These are phyloP conservation scores for Carcharodon carcharias DNA, from an alignment of 2,797 vertebrate species.

Conservation along the genomic window DNA sequence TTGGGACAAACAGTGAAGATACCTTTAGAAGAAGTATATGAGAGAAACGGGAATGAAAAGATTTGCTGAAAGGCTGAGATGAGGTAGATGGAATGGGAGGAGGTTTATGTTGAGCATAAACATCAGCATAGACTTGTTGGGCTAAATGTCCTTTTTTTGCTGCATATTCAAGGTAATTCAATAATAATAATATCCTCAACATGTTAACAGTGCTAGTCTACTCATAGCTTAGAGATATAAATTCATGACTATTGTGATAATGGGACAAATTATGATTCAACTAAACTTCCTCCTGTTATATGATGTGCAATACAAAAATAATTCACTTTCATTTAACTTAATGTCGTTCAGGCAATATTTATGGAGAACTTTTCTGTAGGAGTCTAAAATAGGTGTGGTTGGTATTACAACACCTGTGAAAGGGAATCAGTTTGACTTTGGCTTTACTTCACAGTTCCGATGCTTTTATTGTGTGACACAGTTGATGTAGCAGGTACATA, in stretches of 20 bases:
- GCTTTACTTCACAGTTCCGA: background rate
- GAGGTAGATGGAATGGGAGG: background rate
- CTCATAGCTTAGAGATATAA: background rate
- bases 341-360: background rate
- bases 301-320: background rate
- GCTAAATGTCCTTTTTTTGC: background rate
- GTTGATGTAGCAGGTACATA: background rate
- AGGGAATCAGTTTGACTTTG: background rate
- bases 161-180: background rate
- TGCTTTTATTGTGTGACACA: background rate
- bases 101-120: background rate
- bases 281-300: background rate
- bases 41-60: background rate
- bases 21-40: background rate
- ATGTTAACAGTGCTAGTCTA: background rate
- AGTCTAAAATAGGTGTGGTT: background rate
- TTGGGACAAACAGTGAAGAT: background rate
- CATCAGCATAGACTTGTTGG: background rate
- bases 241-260: slow-evolving; percentile 11
- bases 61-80: background rate
- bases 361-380: background rate
- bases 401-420: background rate
- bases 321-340: background rate
- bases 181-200: background rate
- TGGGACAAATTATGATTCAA: background rate